Evolutionary conservation across 2,113 vertebrate genomes (phyloP), one percentile per base, ranked within the genome.

Genomic region (Campylomormyrus numenius): DNA sequence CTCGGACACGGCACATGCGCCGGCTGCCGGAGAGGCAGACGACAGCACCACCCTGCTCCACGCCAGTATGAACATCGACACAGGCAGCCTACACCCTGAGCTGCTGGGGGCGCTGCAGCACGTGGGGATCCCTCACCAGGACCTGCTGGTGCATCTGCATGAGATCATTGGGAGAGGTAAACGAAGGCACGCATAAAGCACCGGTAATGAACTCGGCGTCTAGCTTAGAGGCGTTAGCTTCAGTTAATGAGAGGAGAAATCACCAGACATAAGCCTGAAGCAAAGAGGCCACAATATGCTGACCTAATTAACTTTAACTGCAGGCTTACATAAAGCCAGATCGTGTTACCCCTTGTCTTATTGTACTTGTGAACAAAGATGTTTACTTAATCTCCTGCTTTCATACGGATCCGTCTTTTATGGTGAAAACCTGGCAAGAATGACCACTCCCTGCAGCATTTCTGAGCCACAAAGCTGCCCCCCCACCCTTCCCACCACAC

Each of bases 101-200:
- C 95, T 99, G 91, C 97, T 99, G 93, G 98, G 97, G 74, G 98
- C 98, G 91, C 97, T 99, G 88, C 97, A 99, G 94, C 98, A 98
- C 0, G 97, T 99, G 91, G 97, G 99, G 90, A 99, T 99, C 66
- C 96, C 97, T 91, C 94, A 97, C 0, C 97, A 98, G 50, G 96
- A 96, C 92, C 97, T 99, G 92, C 96, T 99, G 42, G 95, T 99
- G 49, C 98, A 99, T 93, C 96, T 99, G 92, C 97, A 94, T 86
- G 97, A 98, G 95, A 95, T 99, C 91, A 99, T 99, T 91, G 98
- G 98, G 94, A 96, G 98, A 98, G 98, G 98, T 98, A 94, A 74
- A 85, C 24, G 53, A n/a, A 31, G 48, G 53, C 31, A 15, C 2
- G 21, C 89, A 87, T 50, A 17, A n/a, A 39, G 48, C 39, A 3